Evolutionary conservation across 2,888 invertebrate genomes (phyloP), one percentile per base, ranked within the genome.

Genomic region (Horisme vitalbata): DNA sequence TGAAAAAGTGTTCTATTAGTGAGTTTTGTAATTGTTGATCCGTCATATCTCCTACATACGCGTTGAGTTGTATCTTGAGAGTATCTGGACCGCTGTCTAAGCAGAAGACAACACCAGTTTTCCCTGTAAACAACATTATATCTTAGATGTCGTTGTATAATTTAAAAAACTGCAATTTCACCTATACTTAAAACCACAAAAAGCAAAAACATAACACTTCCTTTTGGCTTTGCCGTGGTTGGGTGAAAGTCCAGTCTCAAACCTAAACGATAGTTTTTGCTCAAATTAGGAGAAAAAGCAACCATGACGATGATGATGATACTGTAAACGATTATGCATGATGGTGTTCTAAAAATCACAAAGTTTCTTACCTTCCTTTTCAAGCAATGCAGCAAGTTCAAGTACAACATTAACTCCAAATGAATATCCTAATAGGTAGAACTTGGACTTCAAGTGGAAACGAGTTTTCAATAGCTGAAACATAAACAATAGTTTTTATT

Each of bases 321-420:
- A n/a, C n/a, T n/a, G n/a, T n/a, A n/a, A n/a, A n/a, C n/a, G n/a
- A n/a, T n/a, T n/a, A n/a, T n/a, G n/a, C n/a, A n/a, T n/a, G n/a
- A n/a, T n/a, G n/a, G n/a, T n/a, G n/a, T n/a, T n/a, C n/a, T n/a
- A n/a, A n/a, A n/a, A n/a, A n/a, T n/a, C n/a, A n/a, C n/a, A n/a
- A n/a, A n/a, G n/a, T n/a, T n/a, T n/a, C n/a, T 82, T 72, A 72
- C 71, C 72, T 62, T 73, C 67, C 50, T 62, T 61, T 47, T 73
- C 72, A 33, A 72, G 41, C 9, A 71, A 21, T 0, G 62, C 53
- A n/a, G 72, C 66, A 33, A 73, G 31, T 44, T 74, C 72, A 6
- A 75, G 52, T n/a, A 70, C 71, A 5, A 73, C 52, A 7, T 69
- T 69, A 0, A 63, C 61, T 20, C 65, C 67, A 34, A 68, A 68